Evolutionary conservation across 2,113 vertebrate species (phyloP).

Genomic region (Globicephala melas): DNA sequence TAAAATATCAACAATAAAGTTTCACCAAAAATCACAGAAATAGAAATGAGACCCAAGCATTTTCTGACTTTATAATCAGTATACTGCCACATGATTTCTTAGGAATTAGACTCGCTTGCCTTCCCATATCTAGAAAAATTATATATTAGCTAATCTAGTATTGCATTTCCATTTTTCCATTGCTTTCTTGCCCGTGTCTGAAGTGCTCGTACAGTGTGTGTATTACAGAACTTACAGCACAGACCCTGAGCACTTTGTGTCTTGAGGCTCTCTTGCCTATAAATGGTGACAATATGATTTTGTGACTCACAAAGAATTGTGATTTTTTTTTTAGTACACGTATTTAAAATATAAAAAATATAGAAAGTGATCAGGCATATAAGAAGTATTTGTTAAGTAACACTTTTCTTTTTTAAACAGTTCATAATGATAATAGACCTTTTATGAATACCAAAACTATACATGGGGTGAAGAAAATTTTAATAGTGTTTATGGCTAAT

Average conservation of each 20-base stretch:
- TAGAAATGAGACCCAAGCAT: neutral
- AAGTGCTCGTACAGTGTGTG: neutral
- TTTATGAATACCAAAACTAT: neutral
- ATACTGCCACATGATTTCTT: neutral
- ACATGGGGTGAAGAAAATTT: neutral
- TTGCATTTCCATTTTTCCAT: neutral
- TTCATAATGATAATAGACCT: neutral
- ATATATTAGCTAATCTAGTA: neutral
- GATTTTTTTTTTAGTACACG: neutral
- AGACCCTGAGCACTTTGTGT: neutral
- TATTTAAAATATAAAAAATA: slow-evolving; percentile 8
- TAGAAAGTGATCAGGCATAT: neutral
- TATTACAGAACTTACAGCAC: neutral
- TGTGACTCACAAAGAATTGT: neutral
- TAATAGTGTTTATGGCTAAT: neutral
- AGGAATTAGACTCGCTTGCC: neutral
- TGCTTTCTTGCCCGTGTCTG: neutral
- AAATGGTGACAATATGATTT: neutral
- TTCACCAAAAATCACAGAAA: neutral
- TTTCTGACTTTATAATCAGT: neutral
- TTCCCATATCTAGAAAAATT: neutral
- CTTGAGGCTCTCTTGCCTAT: neutral
- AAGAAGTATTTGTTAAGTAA: neutral
- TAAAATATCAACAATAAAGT: neutral
- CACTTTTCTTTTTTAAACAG: neutral